Evolutionary conservation across 2,797 vertebrate species (phyloP), one percentile per base, ranked within the genome.

Genomic region (Valencia hispanica): DNA sequence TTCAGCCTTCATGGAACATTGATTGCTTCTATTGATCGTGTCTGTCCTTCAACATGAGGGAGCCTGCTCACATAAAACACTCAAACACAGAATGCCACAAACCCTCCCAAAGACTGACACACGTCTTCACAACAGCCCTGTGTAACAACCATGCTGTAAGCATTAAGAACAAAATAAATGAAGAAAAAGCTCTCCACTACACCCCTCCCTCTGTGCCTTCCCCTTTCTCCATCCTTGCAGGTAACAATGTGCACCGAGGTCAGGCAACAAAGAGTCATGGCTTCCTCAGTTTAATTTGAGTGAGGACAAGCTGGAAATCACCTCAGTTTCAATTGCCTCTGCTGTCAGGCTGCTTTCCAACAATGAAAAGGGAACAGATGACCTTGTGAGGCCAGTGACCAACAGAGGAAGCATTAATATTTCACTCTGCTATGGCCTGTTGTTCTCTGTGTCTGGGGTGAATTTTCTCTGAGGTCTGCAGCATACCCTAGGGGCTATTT

Each of bases 1-100:
- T 83, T 66, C 70, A 86, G 84, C 73, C 79, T 90, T 93, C 91
- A 91, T 93, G 88, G 90, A 93, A 90, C 90, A 94, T 92, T 92
- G 93, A 95, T 93, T 84, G 87, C 89, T 82, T 86, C 74, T 93
- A 95, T 95, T 88, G 94, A 95, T 94, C 89, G 80, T 70, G 77
- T 89, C 88, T 93, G 93, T 93, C 94, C 93, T 94, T 94, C 91
- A 87, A 78, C 82, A 75, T 20, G 51, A 80, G 68, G 79, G 69
- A 83, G 82, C 88, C 78, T 20, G 78, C 81, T 84, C 80, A 78
- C 81, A 92, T 83, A 63, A 88, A 89, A 85, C 86, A 86, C 68
- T 32, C 39, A 68, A 51, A 89, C 72, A 71, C 63, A 74, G 63
- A 65, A 77, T 65, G n/a, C 48, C 39, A n/a, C 66, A 68, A 57